These are phyloP conservation scores for Rotaria socialis DNA, from an alignment of 2,888 invertebrate genomes.

Conservation along the genomic window DNA sequence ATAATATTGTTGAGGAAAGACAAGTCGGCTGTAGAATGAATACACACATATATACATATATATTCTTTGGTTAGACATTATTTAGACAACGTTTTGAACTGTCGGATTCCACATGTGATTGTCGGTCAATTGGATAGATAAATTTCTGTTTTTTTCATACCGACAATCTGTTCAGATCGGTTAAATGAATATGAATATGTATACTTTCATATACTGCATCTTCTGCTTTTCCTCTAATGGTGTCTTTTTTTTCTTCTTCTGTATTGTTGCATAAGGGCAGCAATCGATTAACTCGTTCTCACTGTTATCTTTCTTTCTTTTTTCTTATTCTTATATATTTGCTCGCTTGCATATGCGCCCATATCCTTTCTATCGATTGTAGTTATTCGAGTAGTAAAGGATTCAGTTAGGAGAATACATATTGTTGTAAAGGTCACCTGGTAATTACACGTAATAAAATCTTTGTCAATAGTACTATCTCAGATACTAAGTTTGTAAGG, in stretches of 20 bases:
- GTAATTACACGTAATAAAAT: not conserved
- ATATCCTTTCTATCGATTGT: not conserved
- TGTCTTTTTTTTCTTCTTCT: not conserved
- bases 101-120: not conserved
- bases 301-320: not conserved
- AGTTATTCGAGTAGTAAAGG: not conserved
- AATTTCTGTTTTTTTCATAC: not conserved
- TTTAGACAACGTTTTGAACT: not conserved
- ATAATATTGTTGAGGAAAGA: not conserved
- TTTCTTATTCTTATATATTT: not conserved
- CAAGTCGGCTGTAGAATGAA: not conserved
- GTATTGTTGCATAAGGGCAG: not conserved
- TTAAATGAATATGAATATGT: not conserved
- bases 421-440: no score
- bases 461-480: not conserved
- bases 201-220: not conserved
- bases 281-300: constrained; percentile 9
- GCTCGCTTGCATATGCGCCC: not conserved
- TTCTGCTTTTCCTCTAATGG: not conserved
- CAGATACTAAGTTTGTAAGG: not conserved
- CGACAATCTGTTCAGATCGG: not conserved
- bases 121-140: not conserved
- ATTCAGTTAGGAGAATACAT: not conserved
- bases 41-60: not conserved
- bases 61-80: not conserved